phyloP scores from a whole-genome alignment of 2,113 vertebrate genomes.

The Phaethornis superciliosus region DNA sequence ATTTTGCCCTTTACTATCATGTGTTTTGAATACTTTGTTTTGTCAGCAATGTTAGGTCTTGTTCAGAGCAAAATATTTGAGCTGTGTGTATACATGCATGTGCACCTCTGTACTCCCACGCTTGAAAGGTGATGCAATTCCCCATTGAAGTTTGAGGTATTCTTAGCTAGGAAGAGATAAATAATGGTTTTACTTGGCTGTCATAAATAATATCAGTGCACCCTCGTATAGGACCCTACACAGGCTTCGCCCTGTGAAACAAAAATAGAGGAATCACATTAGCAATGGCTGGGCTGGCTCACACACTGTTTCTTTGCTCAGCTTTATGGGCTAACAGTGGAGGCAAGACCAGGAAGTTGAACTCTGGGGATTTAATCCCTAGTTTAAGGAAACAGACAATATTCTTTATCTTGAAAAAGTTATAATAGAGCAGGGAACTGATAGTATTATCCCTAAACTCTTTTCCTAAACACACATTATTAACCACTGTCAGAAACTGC shows the following conservation, averaged over 20 bases:
- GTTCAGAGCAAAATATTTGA: constrained; percentile 31
- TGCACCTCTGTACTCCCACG: background rate
- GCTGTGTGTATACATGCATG: constrained; percentile 15
- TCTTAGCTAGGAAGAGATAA: constrained; percentile 1
- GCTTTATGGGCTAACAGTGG: background rate
- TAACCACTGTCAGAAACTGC: background rate
- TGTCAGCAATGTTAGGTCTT: background rate
- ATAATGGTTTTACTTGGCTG: background rate
- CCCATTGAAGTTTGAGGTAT: background rate
- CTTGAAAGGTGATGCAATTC: constrained; percentile 52
- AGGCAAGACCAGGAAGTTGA: background rate
- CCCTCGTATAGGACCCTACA: background rate
- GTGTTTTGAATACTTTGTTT: constrained; percentile 1
- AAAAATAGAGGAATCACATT: background rate
- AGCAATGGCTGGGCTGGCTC: background rate
- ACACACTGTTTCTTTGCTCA: background rate
- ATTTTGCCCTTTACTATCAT: background rate
- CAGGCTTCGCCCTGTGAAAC: background rate
- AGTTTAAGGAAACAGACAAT: background rate
- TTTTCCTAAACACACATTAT: background rate
- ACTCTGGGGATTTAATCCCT: background rate
- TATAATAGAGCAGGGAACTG: background rate
- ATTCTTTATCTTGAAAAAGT: background rate
- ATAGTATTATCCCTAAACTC: background rate
- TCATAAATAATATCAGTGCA: background rate